phyloP scores from a whole-genome alignment of 2,797 vertebrate genomes.

The Protosalanx chinensis region DNA sequence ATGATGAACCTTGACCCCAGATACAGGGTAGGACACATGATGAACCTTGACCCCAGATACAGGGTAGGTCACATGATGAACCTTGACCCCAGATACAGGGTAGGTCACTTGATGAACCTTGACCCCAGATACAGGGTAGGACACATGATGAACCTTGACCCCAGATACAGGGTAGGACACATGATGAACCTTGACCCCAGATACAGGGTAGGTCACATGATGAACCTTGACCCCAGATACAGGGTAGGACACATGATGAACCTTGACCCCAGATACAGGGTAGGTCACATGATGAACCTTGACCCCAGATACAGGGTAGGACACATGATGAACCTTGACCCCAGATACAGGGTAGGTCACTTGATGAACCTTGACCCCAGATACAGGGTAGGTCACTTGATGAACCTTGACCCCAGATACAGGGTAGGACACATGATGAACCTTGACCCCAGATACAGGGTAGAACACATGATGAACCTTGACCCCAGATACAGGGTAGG shows the following conservation, averaged over 20 bases:
- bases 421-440: not conserved
- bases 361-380: slow-evolving; percentile 82
- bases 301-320: not conserved
- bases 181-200: not conserved
- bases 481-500: slow-evolving; percentile 78
- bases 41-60: slow-evolving; percentile 83
- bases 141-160: slow-evolving; percentile 76
- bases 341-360: slow-evolving; percentile 48
- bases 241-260: slow-evolving; percentile 65
- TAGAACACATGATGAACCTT: slow-evolving; percentile 68
- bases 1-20: too few species aligned
- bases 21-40: slow-evolving; percentile 66
- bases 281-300: too few species aligned
- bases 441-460: slow-evolving; percentile 48
- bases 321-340: not conserved
- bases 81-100: not conserved
- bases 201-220: not conserved
- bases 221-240: slow-evolving; percentile 38
- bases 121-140: slow-evolving; percentile 48
- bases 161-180: slow-evolving; percentile 72
- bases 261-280: slow-evolving; percentile 81
- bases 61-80: slow-evolving; percentile 21
- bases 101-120: not conserved
- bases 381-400: slow-evolving; percentile 60
- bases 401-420: not conserved